phyloP scores from a whole-genome alignment of 2,113 vertebrate genomes.

The Podarcis cretensis region DNA sequence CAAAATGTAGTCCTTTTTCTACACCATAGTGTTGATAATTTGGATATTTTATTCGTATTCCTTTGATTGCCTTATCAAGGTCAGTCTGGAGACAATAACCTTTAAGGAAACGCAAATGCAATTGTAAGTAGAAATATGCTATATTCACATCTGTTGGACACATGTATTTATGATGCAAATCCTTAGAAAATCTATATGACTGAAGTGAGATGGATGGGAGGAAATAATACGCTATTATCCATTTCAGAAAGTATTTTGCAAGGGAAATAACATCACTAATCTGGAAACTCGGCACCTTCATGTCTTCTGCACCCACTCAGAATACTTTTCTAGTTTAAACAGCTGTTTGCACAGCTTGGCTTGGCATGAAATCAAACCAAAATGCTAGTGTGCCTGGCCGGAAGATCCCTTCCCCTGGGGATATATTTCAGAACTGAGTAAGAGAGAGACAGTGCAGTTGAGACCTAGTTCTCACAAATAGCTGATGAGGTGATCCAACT shows the following conservation, averaged over 20 bases:
- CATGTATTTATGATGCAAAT: neutral
- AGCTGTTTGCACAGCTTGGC: constrained; percentile 31
- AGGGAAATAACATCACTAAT: constrained; percentile 4
- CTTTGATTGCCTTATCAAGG: neutral
- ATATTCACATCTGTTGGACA: constrained; percentile 38
- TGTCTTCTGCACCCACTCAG: neutral
- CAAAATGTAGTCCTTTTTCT: neutral
- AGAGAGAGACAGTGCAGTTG: neutral
- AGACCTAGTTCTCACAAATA: neutral
- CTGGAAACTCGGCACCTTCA: neutral
- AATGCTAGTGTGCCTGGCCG: neutral
- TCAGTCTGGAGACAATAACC: neutral
- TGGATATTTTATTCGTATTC: neutral
- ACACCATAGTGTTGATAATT: neutral
- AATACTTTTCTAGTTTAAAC: constrained; percentile 24
- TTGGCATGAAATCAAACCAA: constrained; percentile 40
- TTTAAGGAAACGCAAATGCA: constrained; percentile 40
- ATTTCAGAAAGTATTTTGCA: neutral
- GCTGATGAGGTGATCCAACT: neutral
- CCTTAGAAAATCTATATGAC: constrained; percentile 15
- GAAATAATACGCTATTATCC: neutral
- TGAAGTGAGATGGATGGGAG: constrained; percentile 11
- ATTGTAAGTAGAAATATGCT: constrained; percentile 44
- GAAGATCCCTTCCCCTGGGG: neutral
- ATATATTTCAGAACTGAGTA: neutral